Evolutionary conservation across 2,888 invertebrate genomes (phyloP).

Genomic region (Aquatica leii): DNA sequence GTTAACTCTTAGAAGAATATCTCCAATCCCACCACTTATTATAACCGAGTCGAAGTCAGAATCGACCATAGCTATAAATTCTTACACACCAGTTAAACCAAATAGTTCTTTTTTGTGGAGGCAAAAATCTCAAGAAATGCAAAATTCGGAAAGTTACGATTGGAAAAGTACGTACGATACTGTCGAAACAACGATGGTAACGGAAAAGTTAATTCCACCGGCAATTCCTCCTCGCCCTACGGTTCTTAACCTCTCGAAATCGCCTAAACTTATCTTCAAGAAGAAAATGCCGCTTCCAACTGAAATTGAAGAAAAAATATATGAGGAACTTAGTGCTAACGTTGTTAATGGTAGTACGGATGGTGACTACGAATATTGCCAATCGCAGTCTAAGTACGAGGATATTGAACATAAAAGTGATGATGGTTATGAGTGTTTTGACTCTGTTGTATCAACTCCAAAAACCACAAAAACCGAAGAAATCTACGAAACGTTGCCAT

Average conservation of each 20-base stretch:
- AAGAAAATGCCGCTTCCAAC: constrained; percentile 41
- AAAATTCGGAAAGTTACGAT: constrained; percentile 17
- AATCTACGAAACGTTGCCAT: constrained; percentile 64
- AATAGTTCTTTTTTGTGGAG: constrained; percentile 75
- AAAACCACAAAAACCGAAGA: constrained; percentile 61
- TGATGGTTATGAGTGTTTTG: constrained; percentile 66
- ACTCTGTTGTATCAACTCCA: constrained; percentile 53
- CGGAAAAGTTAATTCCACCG: constrained; percentile 30
- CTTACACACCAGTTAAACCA: constrained; percentile 60
- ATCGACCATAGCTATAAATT: constrained; percentile 18
- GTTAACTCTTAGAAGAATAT: constrained; percentile 42
- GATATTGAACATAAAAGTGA: constrained; percentile 54
- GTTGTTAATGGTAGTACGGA: constrained; percentile 8
- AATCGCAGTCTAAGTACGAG: constrained; percentile 34
- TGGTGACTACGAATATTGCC: constrained; percentile 39
- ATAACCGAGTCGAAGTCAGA: constrained; percentile 41
- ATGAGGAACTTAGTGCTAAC: constrained; percentile 46
- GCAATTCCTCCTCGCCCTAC: constrained; percentile 31
- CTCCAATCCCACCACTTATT: constrained; percentile 27
- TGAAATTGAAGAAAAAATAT: constrained; percentile 43
- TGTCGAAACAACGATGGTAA: constrained; percentile 29
- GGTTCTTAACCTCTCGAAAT: constrained; percentile 18
- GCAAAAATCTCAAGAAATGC: constrained; percentile 55
- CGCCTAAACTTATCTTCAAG: constrained; percentile 38
- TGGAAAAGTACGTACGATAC: constrained; percentile 46